Evolutionary conservation across 2,888 invertebrate species (phyloP).

Genomic region (Drosophila sordidula): DNA sequence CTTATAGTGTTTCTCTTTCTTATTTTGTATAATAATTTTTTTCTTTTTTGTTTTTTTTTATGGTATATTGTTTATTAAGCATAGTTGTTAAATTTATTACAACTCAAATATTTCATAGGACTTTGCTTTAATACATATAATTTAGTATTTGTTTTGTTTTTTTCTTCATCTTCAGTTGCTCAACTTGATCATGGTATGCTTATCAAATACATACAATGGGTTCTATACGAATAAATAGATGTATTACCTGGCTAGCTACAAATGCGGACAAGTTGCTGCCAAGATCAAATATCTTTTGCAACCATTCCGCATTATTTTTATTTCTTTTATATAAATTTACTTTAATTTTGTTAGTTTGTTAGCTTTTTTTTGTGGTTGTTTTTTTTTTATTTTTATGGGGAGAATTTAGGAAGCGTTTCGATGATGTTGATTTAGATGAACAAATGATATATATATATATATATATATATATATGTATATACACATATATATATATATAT

Average conservation of each 20-base stretch:
- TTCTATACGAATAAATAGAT: conserved; percentile 45
- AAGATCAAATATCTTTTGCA: conserved; percentile 14
- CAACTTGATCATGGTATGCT: conserved; percentile 31
- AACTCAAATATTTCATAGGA: conserved; percentile 72
- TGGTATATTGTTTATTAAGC: conserved; percentile 42
- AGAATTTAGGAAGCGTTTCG: conserved; percentile 27
- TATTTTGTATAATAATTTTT: conserved; percentile 31
- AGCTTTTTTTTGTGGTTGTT: background rate
- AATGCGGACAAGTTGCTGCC: conserved; percentile 27
- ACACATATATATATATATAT: conserved; percentile 4
- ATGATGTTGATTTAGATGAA: conserved; percentile 22
- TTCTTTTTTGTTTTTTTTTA: conserved; percentile 34
- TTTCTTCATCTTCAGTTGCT: background rate
- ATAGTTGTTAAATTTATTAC: conserved; percentile 61
- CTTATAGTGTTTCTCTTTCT: conserved; percentile 55
- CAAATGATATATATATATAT: conserved; percentile 9
- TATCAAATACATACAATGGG: conserved; percentile 51
- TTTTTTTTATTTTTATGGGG: background rate
- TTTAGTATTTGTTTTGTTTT: conserved; percentile 26
- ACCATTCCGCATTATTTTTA: conserved; percentile 3
- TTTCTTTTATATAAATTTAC: background rate
- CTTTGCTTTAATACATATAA: conserved; percentile 45
- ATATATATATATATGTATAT: conserved; percentile 7
- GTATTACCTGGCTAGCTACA: conserved; percentile 61
- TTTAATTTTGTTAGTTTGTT: conserved; percentile 5